Percentiles rank a stretch among this genome's conserved stretches.
Conservation (phyloP, 2,888 invertebrate species). For the Lithodes maja region DNA sequence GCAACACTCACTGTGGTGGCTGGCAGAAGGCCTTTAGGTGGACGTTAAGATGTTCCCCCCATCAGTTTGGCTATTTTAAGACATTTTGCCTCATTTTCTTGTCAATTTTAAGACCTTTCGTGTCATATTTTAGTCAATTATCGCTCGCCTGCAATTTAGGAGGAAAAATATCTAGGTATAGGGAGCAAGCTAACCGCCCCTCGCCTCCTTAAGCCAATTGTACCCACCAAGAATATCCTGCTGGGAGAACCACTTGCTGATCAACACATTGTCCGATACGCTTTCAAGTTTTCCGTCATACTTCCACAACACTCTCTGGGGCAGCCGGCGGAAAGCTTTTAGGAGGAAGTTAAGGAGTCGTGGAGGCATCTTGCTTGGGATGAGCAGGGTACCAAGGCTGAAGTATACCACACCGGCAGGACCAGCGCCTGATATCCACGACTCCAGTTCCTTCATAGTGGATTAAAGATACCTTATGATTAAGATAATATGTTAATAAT, state of each 20-base stretch:
- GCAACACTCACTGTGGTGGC: too few relatives aligned
- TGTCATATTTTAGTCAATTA: too few relatives aligned
- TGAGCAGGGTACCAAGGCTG: constrained; percentile 86
- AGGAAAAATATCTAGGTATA: too few relatives aligned
- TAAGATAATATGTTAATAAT: background rate
- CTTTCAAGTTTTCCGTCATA: constrained; percentile 38
- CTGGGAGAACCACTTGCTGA: constrained; percentile 40
- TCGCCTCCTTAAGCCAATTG: too few relatives aligned
- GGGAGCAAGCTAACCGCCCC: too few relatives aligned
- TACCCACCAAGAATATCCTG: constrained; percentile 29
- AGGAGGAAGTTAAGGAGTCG: constrained; percentile 84
- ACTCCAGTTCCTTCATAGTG: constrained; percentile 28
- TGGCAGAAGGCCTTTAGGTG: too few relatives aligned
- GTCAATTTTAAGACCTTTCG: too few relatives aligned
- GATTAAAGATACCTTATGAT: too few relatives aligned
- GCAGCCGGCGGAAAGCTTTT: constrained; percentile 19
- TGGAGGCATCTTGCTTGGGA: constrained; percentile 89
- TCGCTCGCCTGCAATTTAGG: too few relatives aligned
- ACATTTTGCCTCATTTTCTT: too few relatives aligned
- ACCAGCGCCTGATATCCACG: constrained; percentile 73
- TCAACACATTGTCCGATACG: constrained; percentile 43
- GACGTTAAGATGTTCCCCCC: too few relatives aligned
- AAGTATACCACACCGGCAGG: constrained; percentile 84
- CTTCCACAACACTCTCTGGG: constrained; percentile 39
- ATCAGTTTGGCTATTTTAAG: too few relatives aligned